These are phyloP conservation scores for Centropus unirufus DNA, from an alignment of 2,113 vertebrate genomes.

Conservation along the genomic window DNA sequence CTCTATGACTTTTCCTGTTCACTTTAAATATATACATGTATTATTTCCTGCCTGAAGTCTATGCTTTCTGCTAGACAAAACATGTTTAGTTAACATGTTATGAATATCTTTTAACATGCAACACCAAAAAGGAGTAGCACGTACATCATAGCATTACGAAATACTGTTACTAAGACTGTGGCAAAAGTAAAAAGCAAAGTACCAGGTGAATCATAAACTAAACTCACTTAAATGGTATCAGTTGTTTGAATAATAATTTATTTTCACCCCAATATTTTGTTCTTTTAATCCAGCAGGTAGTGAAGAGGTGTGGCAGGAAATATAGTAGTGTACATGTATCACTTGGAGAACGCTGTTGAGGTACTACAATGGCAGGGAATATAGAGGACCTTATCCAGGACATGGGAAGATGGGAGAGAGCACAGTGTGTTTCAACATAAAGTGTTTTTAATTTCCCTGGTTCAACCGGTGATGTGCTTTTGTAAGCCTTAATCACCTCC, in stretches of 20 bases:
- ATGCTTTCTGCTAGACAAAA: not conserved
- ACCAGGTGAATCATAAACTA: not conserved
- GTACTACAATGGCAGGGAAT: not conserved
- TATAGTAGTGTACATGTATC: not conserved
- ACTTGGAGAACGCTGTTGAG: accelerated
- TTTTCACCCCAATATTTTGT: not conserved
- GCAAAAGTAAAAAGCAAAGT: not conserved
- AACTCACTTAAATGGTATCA: not conserved
- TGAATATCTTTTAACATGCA: not conserved
- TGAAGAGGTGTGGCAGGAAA: not conserved
- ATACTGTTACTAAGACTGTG: not conserved
- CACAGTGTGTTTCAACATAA: not conserved
- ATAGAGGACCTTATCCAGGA: not conserved
- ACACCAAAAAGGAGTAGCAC: not conserved
- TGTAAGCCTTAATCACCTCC: not conserved
- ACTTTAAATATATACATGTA: not conserved
- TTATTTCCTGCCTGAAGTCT: not conserved
- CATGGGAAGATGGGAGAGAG: not conserved
- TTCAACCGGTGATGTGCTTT: not conserved
- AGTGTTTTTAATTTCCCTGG: not conserved
- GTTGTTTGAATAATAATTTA: not conserved
- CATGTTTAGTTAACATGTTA: not conserved
- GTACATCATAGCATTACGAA: not conserved
- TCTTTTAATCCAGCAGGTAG: not conserved
- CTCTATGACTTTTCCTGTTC: not conserved